Conservation (phyloP, 2,888 invertebrate genomes). For the Sphaerophoria taeniata region DNA sequence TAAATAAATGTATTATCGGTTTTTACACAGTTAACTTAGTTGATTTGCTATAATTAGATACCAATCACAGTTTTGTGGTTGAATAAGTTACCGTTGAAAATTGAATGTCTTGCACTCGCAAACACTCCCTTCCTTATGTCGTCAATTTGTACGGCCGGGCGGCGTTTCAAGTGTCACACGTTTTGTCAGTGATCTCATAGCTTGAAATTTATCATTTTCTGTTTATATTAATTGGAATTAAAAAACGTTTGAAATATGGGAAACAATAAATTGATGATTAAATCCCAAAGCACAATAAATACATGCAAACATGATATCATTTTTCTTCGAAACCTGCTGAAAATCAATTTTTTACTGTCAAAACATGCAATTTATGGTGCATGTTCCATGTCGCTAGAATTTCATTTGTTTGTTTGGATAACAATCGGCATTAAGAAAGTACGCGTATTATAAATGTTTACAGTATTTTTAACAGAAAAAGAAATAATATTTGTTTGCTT, state of each 20-base stretch:
- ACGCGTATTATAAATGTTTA: not conserved
- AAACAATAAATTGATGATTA: slow-evolving; percentile 8
- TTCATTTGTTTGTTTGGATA: not conserved
- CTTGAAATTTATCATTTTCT: not conserved
- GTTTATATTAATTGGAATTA: slow-evolving; percentile 8
- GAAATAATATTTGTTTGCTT: slow-evolving; percentile 1
- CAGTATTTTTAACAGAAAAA: not conserved
- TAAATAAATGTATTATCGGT: slow-evolving; percentile 17
- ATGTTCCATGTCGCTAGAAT: not conserved
- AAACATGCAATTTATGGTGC: slow-evolving; percentile 5
- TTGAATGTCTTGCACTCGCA: not conserved
- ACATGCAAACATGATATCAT: not conserved
- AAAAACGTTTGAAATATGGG: slow-evolving; percentile 3
- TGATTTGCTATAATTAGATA: slow-evolving; percentile 32
- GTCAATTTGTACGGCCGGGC: too few relatives aligned
- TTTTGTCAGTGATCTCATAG: slow-evolving; percentile 32
- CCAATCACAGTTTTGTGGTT: not conserved
- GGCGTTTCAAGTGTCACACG: not conserved
- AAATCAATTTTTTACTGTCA: not conserved
- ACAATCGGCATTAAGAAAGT: not conserved
- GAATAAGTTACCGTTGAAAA: too few relatives aligned
- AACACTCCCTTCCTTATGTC: slow-evolving; percentile 13
- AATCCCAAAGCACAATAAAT: not conserved
- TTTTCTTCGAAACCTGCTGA: not conserved
- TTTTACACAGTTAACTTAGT: not conserved